A percentile compares a stretch with the other conserved stretches of the same genome.
These are phyloP conservation scores for Rhinolophus ferrumequinum DNA, from an alignment of 2,113 vertebrate genomes.

Conservation along the genomic window DNA sequence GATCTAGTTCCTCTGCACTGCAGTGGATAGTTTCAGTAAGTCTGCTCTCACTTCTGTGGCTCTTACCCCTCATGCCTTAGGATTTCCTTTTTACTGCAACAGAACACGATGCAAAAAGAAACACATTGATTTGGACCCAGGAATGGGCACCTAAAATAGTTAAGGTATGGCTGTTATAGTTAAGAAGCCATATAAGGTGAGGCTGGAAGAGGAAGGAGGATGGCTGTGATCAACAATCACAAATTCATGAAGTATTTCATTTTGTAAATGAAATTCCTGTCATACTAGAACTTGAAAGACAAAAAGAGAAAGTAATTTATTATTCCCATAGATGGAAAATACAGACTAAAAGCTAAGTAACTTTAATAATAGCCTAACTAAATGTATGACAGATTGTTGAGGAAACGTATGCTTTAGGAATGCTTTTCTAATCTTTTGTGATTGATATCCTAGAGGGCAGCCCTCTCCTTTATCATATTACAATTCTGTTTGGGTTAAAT, in stretches of 20 bases:
- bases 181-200: neutral
- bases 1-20: neutral
- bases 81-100: neutral
- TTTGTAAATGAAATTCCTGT: constrained; percentile 36
- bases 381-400: neutral
- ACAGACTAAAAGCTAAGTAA: constrained; percentile 6
- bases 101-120: constrained; percentile 16
- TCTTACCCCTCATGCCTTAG: neutral
- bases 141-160: neutral
- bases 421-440: neutral
- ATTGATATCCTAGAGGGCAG: neutral
- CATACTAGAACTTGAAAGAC: neutral
- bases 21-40: neutral
- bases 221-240: neutral
- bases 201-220: neutral
- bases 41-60: neutral
- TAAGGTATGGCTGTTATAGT: neutral
- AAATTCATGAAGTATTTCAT: neutral
- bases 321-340: constrained; percentile 1
- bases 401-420: neutral
- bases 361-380: constrained; percentile 39
- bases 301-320: constrained; percentile 10
- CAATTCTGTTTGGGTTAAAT: constrained; percentile 9
- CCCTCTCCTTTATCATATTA: neutral
- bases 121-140: neutral